Base-by-base conservation (phyloP, 30 jellyfish, hydroid and myxozoan genomes). In the Euphysa ruthae region DNA sequence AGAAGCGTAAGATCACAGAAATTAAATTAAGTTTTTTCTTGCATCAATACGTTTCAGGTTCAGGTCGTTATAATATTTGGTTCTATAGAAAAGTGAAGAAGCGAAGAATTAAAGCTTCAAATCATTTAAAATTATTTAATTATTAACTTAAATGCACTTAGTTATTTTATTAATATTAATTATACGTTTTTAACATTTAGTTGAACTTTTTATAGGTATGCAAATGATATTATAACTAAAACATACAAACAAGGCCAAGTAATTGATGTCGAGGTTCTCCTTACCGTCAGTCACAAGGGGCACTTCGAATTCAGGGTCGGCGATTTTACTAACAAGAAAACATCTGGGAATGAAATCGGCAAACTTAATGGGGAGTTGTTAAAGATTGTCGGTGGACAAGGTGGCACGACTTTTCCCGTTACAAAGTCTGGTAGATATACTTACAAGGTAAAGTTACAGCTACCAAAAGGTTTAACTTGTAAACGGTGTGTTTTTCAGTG, bases 401-500 rank as follows among this genome's bases (percentile, higher is more conserved):
- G 93, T n/a, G 93, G 93, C n/a, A 75, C 93, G 31, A 44, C 77
- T 55, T 83, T 31, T 55, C 49, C 77, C 21, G 50, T 74, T 20
- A 83, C 95, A 21, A 92, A 89, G 4, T 70, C 89, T 1, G 88
- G 83, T 4, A 68, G 55, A 60, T 79, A 61, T 28, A 63, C 43
- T 15, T 83, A 73, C 78, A 75, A 60, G 49, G 30, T 62, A 23
- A 69, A 69, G 55, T 55, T 77, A 33, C 49, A 33, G 21, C 52
- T 83, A 35, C 95, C 95, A 20, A 22, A 44, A 2, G 82, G 58
- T 27, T 69, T 83, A 79, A 56, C 38, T 16, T 83, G 95, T 38
- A 68, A 83, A 22, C 61, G 71, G 42, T 83, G 95, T 64, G 95
- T 83, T 25, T 35, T 83, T 35, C 95, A 83, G 54, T 83, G 95